Base-by-base conservation (phyloP, 2,797 vertebrate genomes). In the Mastacembelus armatus region DNA sequence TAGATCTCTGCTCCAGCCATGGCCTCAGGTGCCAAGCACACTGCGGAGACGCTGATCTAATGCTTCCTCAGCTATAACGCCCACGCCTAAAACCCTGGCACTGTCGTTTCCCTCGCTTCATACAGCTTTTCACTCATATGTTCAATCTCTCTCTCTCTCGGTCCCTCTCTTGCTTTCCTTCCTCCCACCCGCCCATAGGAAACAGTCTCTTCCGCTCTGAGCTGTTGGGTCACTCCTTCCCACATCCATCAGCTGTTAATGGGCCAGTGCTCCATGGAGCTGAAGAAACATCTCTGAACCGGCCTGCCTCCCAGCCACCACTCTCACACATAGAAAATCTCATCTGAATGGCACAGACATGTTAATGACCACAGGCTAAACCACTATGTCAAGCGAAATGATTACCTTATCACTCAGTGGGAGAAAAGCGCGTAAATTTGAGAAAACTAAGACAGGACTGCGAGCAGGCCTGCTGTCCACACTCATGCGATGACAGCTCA, bases 211-310 rank as follows among this genome's bases (percentile, higher is more conserved):
- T 91, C 92, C 91, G 85, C 83, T 80, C 79, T 38, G 70, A 79
- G 84, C 81, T 72, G 63, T 74, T 80, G 81, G 88, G 84, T 88
- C 84, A 88, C 87, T 88, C 89, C 85, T 89, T 81, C 80, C 84
- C 84, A 87, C 92, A 93, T 93, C 89, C 88, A 93, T 92, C 92
- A 92, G 87, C 89, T 88, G 89, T 86, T 92, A 91, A 92, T 90
- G 86, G 88, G 77, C 80, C 47, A 14, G 18, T 47, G 77, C 77
- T 76, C 67, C 75, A 57, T 38, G 59, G 71, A 60, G 70, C 47
- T 77, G 60, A 62, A 74, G 71, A 62, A 71, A 68, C 70, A 64
- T 74, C 83, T 76, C 80, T 3, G 22, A 48, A 49, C 39, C 60
- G 11, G 39, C 59, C 59, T 42, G 54, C 72, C 61, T 71, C 51